Conservation (phyloP, 2,113 vertebrate species). For the Alaudala cheleensis region DNA sequence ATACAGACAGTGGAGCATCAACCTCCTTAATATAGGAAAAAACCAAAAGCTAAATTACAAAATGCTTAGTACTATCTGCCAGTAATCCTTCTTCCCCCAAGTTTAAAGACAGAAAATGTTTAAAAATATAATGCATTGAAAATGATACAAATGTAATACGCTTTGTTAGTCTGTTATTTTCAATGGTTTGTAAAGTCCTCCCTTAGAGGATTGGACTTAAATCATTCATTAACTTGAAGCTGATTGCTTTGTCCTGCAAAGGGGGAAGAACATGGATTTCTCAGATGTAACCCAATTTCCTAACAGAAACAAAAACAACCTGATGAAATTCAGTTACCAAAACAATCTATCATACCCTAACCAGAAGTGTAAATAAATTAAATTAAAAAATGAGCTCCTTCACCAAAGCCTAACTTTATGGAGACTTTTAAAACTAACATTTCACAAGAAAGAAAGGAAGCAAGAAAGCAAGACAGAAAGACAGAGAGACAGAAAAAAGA, state of each 20-base stretch:
- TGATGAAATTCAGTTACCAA: conserved; percentile 32
- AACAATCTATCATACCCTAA: not conserved
- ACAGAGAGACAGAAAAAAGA: conserved; percentile 31
- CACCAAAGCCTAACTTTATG: conserved; percentile 4
- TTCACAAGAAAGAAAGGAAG: not conserved
- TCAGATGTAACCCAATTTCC: conserved; percentile 31
- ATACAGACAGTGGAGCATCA: fast-evolving
- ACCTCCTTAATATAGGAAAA: not conserved
- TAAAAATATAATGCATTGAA: not conserved
- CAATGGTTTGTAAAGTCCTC: conserved; percentile 15
- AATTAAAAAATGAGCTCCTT: not conserved
- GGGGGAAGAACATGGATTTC: not conserved
- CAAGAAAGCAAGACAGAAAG: not conserved
- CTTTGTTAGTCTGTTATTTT: conserved; percentile 20
- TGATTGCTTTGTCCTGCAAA: conserved; percentile 2
- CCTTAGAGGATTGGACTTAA: not conserved
- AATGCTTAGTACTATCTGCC: not conserved
- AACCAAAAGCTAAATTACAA: not conserved
- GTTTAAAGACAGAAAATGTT: not conserved
- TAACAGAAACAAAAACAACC: conserved; percentile 18
- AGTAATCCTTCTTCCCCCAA: not conserved
- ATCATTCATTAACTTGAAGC: conserved; percentile 43
- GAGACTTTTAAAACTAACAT: conserved; percentile 13
- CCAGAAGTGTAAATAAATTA: conserved; percentile 6
- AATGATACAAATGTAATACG: not conserved